A percentile compares a stretch with the other conserved stretches of the same genome.
Evolutionary conservation across 2,888 invertebrate species (phyloP).

Genomic region (Mythimna lalbum): DNA sequence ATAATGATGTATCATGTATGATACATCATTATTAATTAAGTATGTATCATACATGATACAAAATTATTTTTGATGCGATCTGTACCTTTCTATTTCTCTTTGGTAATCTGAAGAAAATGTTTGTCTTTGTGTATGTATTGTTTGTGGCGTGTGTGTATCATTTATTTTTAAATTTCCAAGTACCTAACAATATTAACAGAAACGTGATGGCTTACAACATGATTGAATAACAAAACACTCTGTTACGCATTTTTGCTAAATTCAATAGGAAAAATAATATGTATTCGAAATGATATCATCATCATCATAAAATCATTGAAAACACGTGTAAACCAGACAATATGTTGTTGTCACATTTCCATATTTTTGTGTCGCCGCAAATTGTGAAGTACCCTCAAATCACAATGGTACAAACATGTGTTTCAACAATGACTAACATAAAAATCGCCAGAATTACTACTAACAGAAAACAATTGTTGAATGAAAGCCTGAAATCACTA

Average conservation of each 20-base stretch:
- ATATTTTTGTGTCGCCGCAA: constrained; percentile 1
- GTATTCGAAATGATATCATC: neutral
- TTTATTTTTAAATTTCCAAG: neutral
- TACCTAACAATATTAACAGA: neutral
- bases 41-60: no score
- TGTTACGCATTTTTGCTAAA: neutral
- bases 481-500: constrained; percentile 11
- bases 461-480: constrained; percentile 14
- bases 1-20: no score
- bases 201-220: neutral
- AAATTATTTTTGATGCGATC: no score
- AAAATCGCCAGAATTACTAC: neutral
- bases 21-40: no score
- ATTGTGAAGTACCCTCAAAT: constrained; percentile 11
- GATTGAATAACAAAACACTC: neutral
- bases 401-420: constrained; percentile 16
- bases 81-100: neutral
- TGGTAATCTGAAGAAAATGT: neutral
- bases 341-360: neutral
- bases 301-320: neutral
- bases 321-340: constrained; percentile 6
- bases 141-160: neutral
- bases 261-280: constrained; percentile 4
- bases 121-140: neutral
- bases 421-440: constrained; percentile 31